Evolutionary conservation across 2,797 vertebrate species (phyloP).

Genomic region (Alauda arvensis): DNA sequence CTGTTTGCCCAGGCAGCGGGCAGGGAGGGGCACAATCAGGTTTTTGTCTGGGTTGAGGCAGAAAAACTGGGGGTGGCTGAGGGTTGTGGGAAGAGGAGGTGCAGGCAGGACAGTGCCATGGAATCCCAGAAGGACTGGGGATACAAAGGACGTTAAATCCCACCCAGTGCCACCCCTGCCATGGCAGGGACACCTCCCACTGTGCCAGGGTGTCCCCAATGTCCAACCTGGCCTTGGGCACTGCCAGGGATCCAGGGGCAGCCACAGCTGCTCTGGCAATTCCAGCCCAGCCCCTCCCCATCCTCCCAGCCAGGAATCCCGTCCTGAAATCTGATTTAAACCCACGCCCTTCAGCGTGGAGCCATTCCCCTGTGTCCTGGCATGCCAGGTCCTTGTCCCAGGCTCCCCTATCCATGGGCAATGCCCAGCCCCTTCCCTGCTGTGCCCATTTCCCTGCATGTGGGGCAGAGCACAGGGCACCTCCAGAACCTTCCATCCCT

Average conservation of each 20-base stretch:
- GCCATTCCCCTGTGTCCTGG: neutral
- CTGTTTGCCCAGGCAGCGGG: neutral
- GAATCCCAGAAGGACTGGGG: too few relatives aligned
- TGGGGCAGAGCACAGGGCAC: neutral
- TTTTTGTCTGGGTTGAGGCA: too few relatives aligned
- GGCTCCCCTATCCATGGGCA: accelerated
- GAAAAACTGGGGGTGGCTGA: too few relatives aligned
- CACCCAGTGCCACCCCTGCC: neutral
- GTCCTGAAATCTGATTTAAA: neutral
- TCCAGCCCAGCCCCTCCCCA: neutral
- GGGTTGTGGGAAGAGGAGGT: too few relatives aligned
- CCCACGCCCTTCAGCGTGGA: neutral
- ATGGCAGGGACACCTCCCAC: neutral
- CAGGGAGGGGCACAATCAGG: neutral
- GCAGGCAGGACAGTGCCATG: too few relatives aligned
- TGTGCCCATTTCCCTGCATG: accelerated
- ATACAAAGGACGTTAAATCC: neutral
- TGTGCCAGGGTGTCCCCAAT: neutral
- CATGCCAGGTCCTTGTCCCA: neutral
- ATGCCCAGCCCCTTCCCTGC: neutral
- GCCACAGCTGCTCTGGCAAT: neutral
- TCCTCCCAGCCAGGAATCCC: neutral
- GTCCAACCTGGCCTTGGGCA: neutral
- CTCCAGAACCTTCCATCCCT: accelerated
- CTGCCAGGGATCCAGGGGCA: neutral